Conservation (phyloP, 1,140 invertebrate genomes). For the Ladona fulva region DNA sequence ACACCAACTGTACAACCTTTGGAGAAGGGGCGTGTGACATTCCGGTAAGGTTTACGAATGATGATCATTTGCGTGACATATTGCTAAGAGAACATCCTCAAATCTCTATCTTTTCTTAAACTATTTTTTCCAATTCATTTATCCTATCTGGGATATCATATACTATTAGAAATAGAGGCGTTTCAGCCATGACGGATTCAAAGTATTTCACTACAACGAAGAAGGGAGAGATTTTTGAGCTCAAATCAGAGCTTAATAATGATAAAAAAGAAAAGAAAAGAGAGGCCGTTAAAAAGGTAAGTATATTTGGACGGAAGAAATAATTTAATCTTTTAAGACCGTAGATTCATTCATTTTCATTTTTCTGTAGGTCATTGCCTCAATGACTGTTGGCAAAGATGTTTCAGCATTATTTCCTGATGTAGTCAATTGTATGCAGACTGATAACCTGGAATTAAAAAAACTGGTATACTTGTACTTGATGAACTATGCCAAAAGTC, state of each 20-base stretch:
- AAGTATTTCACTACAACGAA: slow-evolving; percentile 99
- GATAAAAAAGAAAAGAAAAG: slow-evolving; percentile 99
- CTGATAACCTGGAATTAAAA: slow-evolving; percentile 98
- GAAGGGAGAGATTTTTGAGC: slow-evolving; percentile 97
- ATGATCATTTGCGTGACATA: too few species aligned
- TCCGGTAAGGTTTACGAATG: too few species aligned
- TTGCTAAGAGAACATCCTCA: too few species aligned
- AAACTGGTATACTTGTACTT: slow-evolving; percentile 98
- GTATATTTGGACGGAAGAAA: not conserved
- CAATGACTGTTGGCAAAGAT: slow-evolving; percentile 99
- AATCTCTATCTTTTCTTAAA: too few species aligned
- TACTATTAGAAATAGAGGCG: too few species aligned
- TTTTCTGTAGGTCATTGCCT: slow-evolving; percentile 83
- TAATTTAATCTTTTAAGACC: not conserved
- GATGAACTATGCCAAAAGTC: slow-evolving; percentile 99
- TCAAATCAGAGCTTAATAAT: slow-evolving; percentile 98
- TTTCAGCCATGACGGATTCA: slow-evolving; percentile 89
- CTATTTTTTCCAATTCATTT: too few species aligned
- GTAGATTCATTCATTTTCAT: slow-evolving; percentile 1
- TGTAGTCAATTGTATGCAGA: slow-evolving; percentile 99
- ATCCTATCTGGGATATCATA: too few species aligned
- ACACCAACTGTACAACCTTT: too few species aligned
- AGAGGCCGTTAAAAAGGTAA: slow-evolving; percentile 97
- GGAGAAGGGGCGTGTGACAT: too few species aligned
- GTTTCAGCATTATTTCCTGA: slow-evolving; percentile 95